Percentiles rank a stretch among this genome's conserved stretches.
These are phyloP conservation scores for Chloebia gouldiae DNA, from an alignment of 2,113 vertebrate species.

Conservation along the genomic window DNA sequence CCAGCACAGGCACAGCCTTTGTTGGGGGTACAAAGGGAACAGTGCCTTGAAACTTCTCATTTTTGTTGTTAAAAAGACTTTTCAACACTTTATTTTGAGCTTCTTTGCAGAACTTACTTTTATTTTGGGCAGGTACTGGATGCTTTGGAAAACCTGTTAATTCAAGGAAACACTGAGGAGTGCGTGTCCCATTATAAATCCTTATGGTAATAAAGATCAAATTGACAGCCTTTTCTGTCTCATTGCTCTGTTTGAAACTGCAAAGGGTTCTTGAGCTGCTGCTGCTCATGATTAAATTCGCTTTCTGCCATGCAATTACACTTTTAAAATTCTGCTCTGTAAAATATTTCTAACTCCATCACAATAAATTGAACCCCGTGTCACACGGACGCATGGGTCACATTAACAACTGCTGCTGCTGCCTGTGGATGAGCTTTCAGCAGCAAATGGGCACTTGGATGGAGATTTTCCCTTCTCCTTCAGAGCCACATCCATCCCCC, in stretches of 20 bases:
- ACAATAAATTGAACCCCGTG: background rate
- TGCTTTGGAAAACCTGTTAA: background rate
- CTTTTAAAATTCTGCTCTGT: background rate
- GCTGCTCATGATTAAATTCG: background rate
- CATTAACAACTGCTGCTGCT: background rate
- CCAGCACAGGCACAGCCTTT: fast-evolving
- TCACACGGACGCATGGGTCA: background rate
- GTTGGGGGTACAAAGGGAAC: fast-evolving
- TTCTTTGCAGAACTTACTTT: background rate
- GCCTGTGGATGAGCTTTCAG: background rate
- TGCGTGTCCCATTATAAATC: background rate
- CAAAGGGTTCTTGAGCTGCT: background rate
- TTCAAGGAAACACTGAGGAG: background rate
- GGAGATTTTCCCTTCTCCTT: background rate
- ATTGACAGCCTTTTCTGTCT: background rate
- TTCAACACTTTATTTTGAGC: background rate
- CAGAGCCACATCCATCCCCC: background rate
- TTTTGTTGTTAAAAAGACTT: background rate
- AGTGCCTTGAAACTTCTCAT: background rate
- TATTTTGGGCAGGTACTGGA: background rate
- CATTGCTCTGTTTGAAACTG: background rate
- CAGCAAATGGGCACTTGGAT: background rate
- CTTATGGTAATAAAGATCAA: background rate
- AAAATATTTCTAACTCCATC: conserved; percentile 15
- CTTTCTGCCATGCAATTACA: background rate